Evolutionary conservation across 2,888 invertebrate genomes (phyloP), one percentile per base, ranked within the genome.

Genomic region (Cryptops parisi): DNA sequence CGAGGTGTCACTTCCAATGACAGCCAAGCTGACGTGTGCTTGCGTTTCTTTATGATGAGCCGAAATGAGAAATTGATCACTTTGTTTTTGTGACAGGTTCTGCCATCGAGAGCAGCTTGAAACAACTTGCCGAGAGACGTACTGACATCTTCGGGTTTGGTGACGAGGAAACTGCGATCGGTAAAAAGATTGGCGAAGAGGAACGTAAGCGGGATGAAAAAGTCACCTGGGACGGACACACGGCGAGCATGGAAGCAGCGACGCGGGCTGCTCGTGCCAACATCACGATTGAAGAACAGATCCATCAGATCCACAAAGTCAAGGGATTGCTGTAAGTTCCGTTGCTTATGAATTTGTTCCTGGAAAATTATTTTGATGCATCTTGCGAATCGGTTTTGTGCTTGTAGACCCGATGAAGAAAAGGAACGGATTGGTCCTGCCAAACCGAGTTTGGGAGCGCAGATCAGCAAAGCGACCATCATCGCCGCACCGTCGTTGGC

Each of bases 71-170:
- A n/a, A 41, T n/a, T 41, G 9, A 41, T n/a, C 15, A 9, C 33
- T 9, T 33, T 33, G 17, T 41, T 41, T 41, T n/a, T 41, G 12
- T 12, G 19, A n/a, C 43, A 67, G 78, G 86, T 49, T 80, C 88
- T 24, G 89, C 93, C n/a, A 94, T 98, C 64, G 93, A 94, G 66
- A 88, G 88, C 40, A 91, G 88, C 65, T 79, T 98, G 65, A 93
- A 93, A 68, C 83, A 89, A 67, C 75, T 98, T 64, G 98, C 98
- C 0, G 97, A 98, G 68, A 80, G 98, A 61, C 91, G 98, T 82
- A 97, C 98, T 1, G 98, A 98, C 77, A 98, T 98, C 71, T 99
- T 99, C 73, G 98, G 98, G 72, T 88, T 91, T 57, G 97, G 97
- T 54, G 90, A 90, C 68, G 96, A 97, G 69, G 98, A 98, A 76